Percentiles rank a stretch among this genome's conserved stretches.
These are phyloP conservation scores for Rhegmatorhina hoffmannsi DNA, from an alignment of 2,113 vertebrate genomes.

Conservation along the genomic window DNA sequence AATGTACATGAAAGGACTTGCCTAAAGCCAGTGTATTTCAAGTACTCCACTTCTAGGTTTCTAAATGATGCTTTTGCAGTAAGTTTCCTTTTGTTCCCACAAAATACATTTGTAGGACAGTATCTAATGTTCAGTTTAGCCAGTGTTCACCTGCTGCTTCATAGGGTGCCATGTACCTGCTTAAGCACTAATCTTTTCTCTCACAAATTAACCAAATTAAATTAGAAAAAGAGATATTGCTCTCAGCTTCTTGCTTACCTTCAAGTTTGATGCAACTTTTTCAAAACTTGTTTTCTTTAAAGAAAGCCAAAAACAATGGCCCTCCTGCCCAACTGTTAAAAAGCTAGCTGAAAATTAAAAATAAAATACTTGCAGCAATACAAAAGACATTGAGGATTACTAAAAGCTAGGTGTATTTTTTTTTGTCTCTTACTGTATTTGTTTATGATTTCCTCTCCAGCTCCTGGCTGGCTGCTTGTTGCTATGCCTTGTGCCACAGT, in stretches of 20 bases:
- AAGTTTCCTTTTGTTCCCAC: neutral
- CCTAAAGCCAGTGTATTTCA: conserved; percentile 30
- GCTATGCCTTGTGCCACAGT: neutral
- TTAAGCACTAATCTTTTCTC: neutral
- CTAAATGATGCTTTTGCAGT: conserved; percentile 2
- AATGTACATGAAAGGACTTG: conserved; percentile 51
- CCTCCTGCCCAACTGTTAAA: neutral
- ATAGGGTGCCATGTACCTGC: neutral
- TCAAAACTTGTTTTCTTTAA: neutral
- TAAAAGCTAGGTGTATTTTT: neutral
- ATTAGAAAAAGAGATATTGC: neutral
- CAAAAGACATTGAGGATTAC: neutral
- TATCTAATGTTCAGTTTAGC: neutral
- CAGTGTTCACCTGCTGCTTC: neutral
- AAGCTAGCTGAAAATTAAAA: neutral
- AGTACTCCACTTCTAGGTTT: neutral
- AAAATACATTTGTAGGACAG: conserved; percentile 20
- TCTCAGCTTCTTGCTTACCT: neutral
- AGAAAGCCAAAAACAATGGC: neutral
- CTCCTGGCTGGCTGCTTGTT: neutral
- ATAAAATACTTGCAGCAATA: neutral
- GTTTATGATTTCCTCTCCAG: neutral
- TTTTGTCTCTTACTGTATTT: neutral
- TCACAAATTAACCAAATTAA: neutral
- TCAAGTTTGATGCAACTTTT: neutral